phyloP scores from a whole-genome alignment of 2,888 invertebrate genomes.

The Rhopalosiphum nymphaeae region DNA sequence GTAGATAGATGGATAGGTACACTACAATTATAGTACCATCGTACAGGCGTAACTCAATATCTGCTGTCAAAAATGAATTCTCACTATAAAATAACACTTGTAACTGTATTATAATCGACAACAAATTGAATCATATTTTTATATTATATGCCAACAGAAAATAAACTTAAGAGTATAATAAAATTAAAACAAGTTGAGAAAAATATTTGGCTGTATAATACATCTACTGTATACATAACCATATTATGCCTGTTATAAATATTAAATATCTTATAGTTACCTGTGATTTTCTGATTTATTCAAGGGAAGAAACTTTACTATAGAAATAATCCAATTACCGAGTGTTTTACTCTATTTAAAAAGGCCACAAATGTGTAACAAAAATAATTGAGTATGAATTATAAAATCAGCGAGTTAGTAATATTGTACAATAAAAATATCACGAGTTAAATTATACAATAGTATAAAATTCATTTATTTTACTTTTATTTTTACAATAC shows the following conservation, averaged over 20 bases:
- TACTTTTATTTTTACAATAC: background rate
- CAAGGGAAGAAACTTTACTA: background rate
- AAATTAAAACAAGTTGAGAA: background rate
- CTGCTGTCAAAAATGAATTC: background rate
- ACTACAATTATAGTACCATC: background rate
- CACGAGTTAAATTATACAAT: background rate
- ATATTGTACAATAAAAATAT: background rate
- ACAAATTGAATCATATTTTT: background rate
- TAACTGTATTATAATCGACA: background rate
- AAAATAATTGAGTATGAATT: constrained; percentile 2
- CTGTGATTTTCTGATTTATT: constrained; percentile 14
- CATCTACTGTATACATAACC: background rate
- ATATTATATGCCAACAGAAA: background rate
- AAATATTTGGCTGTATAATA: background rate
- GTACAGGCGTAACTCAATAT: background rate
- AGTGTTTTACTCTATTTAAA: background rate
- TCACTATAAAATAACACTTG: background rate
- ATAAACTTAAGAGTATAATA: background rate
- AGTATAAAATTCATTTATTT: background rate
- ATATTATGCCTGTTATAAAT: background rate
- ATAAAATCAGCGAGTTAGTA: background rate
- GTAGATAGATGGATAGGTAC: background rate
- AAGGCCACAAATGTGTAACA: background rate
- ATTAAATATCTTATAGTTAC: background rate
- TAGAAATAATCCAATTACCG: background rate